Base-by-base conservation (phyloP, 2,113 vertebrate species). In the Vidua macroura region DNA sequence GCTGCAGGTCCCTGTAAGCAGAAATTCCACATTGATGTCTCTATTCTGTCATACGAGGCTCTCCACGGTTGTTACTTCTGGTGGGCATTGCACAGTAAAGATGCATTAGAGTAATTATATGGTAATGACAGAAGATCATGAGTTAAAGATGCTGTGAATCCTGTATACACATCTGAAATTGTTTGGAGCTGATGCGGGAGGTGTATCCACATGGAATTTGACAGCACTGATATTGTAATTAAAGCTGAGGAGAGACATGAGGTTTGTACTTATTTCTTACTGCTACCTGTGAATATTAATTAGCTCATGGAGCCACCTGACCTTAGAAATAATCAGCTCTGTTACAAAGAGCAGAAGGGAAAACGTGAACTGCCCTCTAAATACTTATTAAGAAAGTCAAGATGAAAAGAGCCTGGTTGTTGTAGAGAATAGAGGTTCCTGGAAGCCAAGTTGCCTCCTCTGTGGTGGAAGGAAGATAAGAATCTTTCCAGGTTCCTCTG, bases 121-220 rank as follows among this genome's bases (percentile, higher is more conserved):
- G 56, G 78, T 96, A 93, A 97, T 97, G 95, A 96, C 95, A 97
- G 95, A 92, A 92, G 96, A 96, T 94, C 95, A 94, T 41, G 94
- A 96, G 96, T 96, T 95, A 96, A 95, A 93, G 93, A 92, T 86
- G 82, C 53, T 81, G 86, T 43, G 52, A 86, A 81, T 91, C 75
- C 62, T 92, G 86, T 60, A 72, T 18, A 93, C 84, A 90, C 67
- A 77, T 95, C 88, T 84, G 84, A 96, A 97, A 94, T 93, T 86
- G 86, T 96, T 86, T 94, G 78, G 86, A 87, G 87, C 88, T 83
- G 86, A 86, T 92, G 79, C 75, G 63, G 84, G 93, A 94, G 74
- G 73, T 83, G 46, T 83, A 49, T 90, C 96, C 88, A 75, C 76
- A 39, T 66, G 93, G 96, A 91, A 95, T 97, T 96, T 92, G 79